These are phyloP conservation scores for Crepidodera aurea DNA, from an alignment of 2,888 invertebrate species.

Conservation along the genomic window DNA sequence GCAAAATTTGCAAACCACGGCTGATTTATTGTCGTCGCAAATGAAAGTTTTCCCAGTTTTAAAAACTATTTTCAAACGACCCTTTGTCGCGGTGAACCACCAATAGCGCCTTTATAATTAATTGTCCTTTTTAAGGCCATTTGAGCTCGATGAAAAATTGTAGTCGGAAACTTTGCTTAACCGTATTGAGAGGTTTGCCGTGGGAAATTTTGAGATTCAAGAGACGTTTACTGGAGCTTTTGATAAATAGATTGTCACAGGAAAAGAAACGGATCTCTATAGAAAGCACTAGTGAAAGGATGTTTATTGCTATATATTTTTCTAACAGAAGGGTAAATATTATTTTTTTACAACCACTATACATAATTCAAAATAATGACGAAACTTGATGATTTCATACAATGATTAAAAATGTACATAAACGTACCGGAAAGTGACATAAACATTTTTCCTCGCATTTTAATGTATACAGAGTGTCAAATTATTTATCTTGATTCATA, in stretches of 20 bases:
- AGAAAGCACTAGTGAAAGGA: not conserved
- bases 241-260: conserved; percentile 20
- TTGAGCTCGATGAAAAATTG: conserved; percentile 27
- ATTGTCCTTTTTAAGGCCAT: conserved; percentile 27
- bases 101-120: conserved; percentile 26
- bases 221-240: conserved; percentile 11
- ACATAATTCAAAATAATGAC: no score
- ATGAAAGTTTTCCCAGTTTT: conserved; percentile 21
- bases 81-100: conserved; percentile 19
- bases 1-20: conserved; percentile 3
- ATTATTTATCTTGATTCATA: no score
- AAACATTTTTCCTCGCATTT: no score
- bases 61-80: conserved; percentile 26
- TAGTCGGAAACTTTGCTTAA: conserved; percentile 24
- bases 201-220: conserved; percentile 14
- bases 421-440: no score
- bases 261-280: not conserved
- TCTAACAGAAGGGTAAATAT: no score
- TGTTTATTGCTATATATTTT: not conserved
- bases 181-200: conserved; percentile 23
- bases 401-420: no score
- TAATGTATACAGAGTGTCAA: no score
- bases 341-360: no score
- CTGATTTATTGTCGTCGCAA: conserved; percentile 17
- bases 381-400: no score